Conservation (phyloP, 2,113 vertebrate species). For the Thinocorus orbignyianus region DNA sequence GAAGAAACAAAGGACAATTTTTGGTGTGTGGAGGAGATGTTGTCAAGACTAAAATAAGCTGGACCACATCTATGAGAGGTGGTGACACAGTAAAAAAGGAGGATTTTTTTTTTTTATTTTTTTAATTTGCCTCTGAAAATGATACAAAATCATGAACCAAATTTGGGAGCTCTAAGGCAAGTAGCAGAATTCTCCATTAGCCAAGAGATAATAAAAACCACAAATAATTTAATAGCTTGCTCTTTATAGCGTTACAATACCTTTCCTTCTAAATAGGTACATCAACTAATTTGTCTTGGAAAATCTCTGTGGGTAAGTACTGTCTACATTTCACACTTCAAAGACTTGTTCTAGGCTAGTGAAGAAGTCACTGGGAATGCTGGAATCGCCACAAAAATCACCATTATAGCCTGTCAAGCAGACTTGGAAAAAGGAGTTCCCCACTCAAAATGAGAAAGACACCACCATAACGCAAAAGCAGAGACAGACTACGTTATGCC, state of each 20-base stretch:
- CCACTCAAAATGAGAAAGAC: neutral
- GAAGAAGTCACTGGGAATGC: neutral
- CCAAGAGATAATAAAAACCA: neutral
- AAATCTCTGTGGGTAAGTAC: neutral
- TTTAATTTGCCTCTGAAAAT: neutral
- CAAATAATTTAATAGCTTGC: neutral
- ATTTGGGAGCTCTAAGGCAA: neutral
- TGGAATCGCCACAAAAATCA: neutral
- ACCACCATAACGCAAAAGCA: neutral
- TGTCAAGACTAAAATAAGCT: neutral
- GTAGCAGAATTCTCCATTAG: neutral
- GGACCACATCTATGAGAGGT: neutral
- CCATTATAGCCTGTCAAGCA: neutral
- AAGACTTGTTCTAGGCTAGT: neutral
- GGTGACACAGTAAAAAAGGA: neutral
- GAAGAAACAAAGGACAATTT: neutral
- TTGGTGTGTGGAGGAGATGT: neutral
- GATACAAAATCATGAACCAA: neutral
- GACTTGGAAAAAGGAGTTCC: neutral
- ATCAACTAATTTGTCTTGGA: slow-evolving; percentile 14
- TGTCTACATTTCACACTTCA: slow-evolving; percentile 6
- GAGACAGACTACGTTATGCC: neutral
- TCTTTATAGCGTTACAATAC: slow-evolving; percentile 15
- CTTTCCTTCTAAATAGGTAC: neutral
- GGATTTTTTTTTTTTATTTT: neutral